A percentile compares a stretch with the other conserved stretches of the same genome.
phyloP scores from a whole-genome alignment of 2,113 vertebrate species.

The Columba livia region DNA sequence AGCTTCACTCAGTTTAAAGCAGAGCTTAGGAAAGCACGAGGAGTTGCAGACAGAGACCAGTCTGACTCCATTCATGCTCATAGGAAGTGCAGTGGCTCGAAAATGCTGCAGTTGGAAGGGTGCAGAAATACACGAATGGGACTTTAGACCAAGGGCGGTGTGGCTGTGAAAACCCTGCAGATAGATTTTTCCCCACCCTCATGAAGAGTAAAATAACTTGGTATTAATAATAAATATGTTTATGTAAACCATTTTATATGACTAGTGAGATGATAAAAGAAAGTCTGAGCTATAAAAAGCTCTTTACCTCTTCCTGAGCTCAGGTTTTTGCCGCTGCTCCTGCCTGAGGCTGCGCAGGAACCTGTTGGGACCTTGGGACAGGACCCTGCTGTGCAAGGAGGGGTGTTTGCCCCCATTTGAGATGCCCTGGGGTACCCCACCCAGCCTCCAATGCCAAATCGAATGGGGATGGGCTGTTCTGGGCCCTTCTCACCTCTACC shows the following conservation, averaged over 20 bases:
- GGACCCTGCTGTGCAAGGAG: rapidly evolving
- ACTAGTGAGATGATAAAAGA: background rate
- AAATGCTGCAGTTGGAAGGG: background rate
- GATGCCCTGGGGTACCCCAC: background rate
- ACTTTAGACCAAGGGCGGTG: rapidly evolving
- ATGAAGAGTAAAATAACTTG: background rate
- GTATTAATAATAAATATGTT: background rate
- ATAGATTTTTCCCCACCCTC: background rate
- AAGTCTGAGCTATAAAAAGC: background rate
- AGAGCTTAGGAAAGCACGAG: background rate
- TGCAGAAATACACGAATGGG: background rate
- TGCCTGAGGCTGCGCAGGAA: background rate
- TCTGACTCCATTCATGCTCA: background rate
- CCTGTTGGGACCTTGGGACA: background rate
- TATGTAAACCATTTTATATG: background rate
- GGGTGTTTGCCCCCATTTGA: background rate
- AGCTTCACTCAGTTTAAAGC: background rate
- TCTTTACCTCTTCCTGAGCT: background rate
- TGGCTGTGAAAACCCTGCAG: background rate
- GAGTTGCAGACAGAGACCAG: background rate
- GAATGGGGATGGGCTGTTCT: background rate
- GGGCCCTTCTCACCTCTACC: background rate
- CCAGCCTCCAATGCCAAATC: rapidly evolving
- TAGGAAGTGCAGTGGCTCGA: background rate
- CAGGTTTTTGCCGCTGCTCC: background rate